Evolutionary conservation across 2,113 vertebrate genomes (phyloP).

Genomic region (Apaloderma vittatum): DNA sequence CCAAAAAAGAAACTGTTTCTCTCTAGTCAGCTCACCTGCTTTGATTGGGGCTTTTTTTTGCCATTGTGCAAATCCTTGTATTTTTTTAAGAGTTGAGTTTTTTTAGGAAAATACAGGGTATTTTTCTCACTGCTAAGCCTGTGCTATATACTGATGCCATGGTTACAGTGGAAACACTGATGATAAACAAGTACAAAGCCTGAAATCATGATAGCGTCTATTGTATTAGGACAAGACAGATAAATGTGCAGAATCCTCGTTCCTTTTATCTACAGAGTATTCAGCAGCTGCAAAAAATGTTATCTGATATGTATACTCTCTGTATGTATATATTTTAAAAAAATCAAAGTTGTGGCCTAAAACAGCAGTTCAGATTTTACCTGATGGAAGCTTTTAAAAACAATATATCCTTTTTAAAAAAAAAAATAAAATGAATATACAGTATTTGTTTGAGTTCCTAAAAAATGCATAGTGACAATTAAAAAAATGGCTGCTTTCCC

Average conservation of each 20-base stretch:
- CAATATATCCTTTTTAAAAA: neutral
- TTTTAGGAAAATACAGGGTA: conserved; percentile 43
- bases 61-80: neutral
- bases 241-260: neutral
- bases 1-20: neutral
- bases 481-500: conserved; percentile 42
- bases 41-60: neutral
- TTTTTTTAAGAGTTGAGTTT: conserved; percentile 6
- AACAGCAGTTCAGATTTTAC: neutral
- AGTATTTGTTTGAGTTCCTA: neutral
- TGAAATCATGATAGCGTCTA: conserved; percentile 27
- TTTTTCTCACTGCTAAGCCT: conserved; percentile 57
- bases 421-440: neutral
- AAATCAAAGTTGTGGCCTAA: neutral
- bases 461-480: neutral
- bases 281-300: neutral
- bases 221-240: conserved; percentile 38
- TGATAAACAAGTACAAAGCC: conserved; percentile 62
- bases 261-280: neutral
- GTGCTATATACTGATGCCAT: conserved; percentile 76
- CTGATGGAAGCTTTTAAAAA: neutral
- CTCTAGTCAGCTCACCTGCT: neutral
- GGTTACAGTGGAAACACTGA: conserved; percentile 75
- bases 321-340: neutral
- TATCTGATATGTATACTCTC: neutral